Conservation (phyloP, 2,888 invertebrate genomes). For the Pegoplata infirma region DNA sequence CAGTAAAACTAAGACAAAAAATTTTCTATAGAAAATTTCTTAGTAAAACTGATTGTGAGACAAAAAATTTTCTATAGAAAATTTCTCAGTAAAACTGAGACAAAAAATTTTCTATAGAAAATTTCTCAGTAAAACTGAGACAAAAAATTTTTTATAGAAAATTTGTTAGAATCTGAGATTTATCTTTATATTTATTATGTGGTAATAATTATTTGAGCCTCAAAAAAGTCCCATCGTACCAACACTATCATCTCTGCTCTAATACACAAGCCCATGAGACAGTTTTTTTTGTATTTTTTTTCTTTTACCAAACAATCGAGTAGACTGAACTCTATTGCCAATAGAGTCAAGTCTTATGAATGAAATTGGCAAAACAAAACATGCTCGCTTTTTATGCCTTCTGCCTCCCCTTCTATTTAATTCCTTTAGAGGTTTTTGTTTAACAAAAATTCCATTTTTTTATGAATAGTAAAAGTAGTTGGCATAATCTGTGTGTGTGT, state of each 20-base stretch:
- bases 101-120: too few relatives aligned
- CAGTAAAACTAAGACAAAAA: too few relatives aligned
- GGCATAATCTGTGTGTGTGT: not conserved
- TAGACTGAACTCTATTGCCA: not conserved
- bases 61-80: too few relatives aligned
- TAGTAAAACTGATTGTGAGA: too few relatives aligned
- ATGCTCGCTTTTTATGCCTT: not conserved
- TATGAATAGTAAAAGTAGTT: constrained; percentile 26
- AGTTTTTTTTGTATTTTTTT: not conserved
- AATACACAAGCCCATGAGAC: constrained; percentile 6
- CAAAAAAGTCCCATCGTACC: too few relatives aligned
- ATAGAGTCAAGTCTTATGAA: not conserved
- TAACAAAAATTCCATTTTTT: constrained; percentile 25
- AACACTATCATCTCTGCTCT: not conserved
- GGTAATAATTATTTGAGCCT: too few relatives aligned
- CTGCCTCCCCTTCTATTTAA: not conserved
- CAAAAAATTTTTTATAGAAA: too few relatives aligned
- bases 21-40: too few relatives aligned
- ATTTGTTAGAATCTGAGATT: too few relatives aligned
- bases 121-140: too few relatives aligned
- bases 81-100: too few relatives aligned
- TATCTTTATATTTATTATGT: too few relatives aligned
- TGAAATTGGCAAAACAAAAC: constrained; percentile 8
- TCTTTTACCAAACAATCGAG: not conserved
- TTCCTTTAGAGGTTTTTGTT: not conserved